Conservation (phyloP, 2,113 vertebrate genomes). For the Petroica traversi region DNA sequence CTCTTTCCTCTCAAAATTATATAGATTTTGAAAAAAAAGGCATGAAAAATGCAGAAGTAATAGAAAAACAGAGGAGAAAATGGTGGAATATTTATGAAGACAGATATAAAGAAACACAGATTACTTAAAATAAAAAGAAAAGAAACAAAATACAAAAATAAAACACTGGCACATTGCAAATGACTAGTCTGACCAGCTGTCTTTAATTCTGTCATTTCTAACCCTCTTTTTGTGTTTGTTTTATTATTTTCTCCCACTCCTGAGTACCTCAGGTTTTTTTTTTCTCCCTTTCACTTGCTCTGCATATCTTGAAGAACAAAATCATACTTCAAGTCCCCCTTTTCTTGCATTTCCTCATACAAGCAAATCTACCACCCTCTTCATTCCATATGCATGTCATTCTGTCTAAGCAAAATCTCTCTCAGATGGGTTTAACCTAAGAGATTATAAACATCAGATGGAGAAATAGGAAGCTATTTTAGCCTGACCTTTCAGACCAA, state of each 20-base stretch:
- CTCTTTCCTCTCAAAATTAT: not conserved
- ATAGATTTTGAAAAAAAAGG: not conserved
- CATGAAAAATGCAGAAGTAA: not conserved
- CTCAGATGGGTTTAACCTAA: not conserved
- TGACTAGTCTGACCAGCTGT: not conserved
- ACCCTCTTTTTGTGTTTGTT: no score
- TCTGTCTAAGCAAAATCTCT: not conserved
- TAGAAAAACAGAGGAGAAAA: not conserved
- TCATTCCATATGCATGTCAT: not conserved
- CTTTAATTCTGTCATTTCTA: not conserved
- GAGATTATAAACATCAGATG: not conserved
- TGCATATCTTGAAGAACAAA: not conserved
- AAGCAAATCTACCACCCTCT: not conserved
- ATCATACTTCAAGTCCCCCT: not conserved
- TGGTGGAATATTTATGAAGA: not conserved
- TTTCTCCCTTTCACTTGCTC: not conserved
- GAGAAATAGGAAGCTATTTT: not conserved
- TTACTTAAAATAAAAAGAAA: not conserved
- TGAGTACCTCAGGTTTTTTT: not conserved
- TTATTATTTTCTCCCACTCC: not conserved
- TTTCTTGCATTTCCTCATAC: not conserved
- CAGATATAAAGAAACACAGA: not conserved
- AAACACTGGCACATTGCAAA: not conserved
- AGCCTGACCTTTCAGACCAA: not conserved
- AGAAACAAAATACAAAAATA: not conserved